Evolutionary conservation across 2,113 vertebrate species (phyloP).

Genomic region (Rhombomys opimus): DNA sequence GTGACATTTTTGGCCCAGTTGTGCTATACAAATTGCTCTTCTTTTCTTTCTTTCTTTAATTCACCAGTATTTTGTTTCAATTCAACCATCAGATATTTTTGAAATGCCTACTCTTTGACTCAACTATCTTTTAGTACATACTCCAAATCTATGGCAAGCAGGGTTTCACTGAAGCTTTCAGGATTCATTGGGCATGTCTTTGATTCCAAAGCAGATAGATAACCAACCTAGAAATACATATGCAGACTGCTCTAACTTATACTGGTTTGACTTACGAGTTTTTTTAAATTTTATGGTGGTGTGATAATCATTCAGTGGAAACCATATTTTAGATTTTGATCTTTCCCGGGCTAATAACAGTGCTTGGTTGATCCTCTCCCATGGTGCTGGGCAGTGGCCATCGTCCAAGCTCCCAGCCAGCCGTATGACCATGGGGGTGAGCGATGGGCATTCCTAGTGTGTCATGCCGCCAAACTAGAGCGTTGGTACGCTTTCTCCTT

Average conservation of each 20-base stretch:
- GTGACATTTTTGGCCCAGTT: neutral
- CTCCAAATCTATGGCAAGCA: conserved; percentile 80
- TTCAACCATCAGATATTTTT: conserved; percentile 19
- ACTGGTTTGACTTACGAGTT: neutral
- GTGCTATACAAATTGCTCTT: neutral
- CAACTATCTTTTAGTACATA: neutral
- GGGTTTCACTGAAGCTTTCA: conserved; percentile 78
- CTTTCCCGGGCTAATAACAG: neutral
- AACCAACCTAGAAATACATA: neutral
- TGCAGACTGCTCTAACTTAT: neutral
- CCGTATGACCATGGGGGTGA: neutral
- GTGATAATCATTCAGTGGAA: neutral
- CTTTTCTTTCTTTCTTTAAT: neutral
- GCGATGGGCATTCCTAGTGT: neutral
- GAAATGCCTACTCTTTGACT: neutral
- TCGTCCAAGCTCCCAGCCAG: neutral
- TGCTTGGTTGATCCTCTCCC: neutral
- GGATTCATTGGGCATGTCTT: conserved; percentile 80
- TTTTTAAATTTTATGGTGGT: neutral
- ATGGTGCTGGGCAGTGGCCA: too few relatives aligned
- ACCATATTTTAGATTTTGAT: neutral
- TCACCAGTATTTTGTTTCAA: neutral
- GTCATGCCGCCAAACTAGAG: neutral
- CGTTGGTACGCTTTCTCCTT: neutral
- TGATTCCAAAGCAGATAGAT: conserved; percentile 16